These are phyloP conservation scores for Cryptus armator DNA, from an alignment of 2,888 invertebrate genomes.

Conservation along the genomic window DNA sequence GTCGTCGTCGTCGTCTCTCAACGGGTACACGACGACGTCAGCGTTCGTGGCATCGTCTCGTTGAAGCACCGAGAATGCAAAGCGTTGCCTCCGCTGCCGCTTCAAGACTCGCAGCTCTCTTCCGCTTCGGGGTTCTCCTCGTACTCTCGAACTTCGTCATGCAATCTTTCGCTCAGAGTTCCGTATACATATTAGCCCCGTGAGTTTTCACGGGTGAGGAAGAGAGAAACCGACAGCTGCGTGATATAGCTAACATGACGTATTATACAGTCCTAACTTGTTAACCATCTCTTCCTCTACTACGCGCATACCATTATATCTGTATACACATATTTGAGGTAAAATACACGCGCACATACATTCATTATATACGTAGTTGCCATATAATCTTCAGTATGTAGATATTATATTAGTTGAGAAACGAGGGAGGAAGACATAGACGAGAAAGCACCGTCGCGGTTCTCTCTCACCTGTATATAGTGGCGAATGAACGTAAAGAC, in stretches of 20 bases:
- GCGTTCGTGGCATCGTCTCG: conserved; percentile 47
- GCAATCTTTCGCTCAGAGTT: conserved; percentile 53
- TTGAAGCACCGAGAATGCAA: conserved; percentile 64
- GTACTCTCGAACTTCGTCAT: conserved; percentile 55
- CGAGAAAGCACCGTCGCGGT: conserved; percentile 40
- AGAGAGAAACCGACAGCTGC: conserved; percentile 25
- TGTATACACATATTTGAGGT: not conserved
- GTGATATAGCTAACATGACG: conserved; percentile 53
- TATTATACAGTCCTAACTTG: conserved; percentile 55
- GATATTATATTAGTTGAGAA: conserved; percentile 7
- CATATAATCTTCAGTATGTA: conserved; percentile 25
- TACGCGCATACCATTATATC: conserved; percentile 14
- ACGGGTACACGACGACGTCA: conserved; percentile 34
- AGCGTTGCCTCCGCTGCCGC: conserved; percentile 45
- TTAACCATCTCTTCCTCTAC: conserved; percentile 57
- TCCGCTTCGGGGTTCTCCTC: conserved; percentile 37
- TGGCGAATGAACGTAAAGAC: conserved; percentile 18
- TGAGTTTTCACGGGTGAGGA: conserved; percentile 16
- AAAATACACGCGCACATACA: not conserved
- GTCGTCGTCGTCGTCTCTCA: not conserved
- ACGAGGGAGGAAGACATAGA: conserved; percentile 50
- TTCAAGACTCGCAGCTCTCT: not conserved
- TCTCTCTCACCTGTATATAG: not conserved
- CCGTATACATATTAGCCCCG: conserved; percentile 39
- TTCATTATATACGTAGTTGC: not conserved